phyloP scores from a whole-genome alignment of 2,888 invertebrate genomes.

The Callyntrura sp. region DNA sequence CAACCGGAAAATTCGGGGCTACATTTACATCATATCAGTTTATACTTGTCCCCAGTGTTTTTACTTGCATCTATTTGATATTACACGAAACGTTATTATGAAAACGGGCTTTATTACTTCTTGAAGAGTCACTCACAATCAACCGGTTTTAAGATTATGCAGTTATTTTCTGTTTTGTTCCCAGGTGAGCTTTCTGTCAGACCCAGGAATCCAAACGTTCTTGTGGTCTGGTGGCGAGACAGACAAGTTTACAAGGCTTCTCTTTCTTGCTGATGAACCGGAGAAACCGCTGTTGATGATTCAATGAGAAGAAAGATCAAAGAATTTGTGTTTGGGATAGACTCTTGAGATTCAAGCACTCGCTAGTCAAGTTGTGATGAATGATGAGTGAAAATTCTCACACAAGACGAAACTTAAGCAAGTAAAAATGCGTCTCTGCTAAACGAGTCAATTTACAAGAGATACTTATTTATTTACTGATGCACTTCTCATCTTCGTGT shows the following conservation, averaged over 20 bases:
- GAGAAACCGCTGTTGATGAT: constrained; percentile 59
- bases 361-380: neutral
- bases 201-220: neutral
- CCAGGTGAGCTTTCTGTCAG: neutral
- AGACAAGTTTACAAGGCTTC: neutral
- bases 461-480: constrained; percentile 14
- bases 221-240: neutral
- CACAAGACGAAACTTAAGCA: neutral
- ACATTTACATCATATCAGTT: neutral
- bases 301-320: constrained; percentile 58
- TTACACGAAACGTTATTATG: neutral
- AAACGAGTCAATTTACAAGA: neutral
- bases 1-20: neutral
- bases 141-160: neutral
- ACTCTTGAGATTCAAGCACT: constrained; percentile 55
- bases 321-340: constrained; percentile 49
- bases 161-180: neutral
- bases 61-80: neutral
- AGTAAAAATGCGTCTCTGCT: neutral
- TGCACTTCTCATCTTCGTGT: constrained; percentile 13
- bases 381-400: constrained; percentile 25
- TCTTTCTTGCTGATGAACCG: constrained; percentile 17
- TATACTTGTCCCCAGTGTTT: neutral
- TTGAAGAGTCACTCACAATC: neutral
- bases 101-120: too few relatives aligned